Percentiles rank a stretch among this genome's conserved stretches.
Conservation (phyloP, 2,888 invertebrate genomes). For the Polydrusus cervinus region DNA sequence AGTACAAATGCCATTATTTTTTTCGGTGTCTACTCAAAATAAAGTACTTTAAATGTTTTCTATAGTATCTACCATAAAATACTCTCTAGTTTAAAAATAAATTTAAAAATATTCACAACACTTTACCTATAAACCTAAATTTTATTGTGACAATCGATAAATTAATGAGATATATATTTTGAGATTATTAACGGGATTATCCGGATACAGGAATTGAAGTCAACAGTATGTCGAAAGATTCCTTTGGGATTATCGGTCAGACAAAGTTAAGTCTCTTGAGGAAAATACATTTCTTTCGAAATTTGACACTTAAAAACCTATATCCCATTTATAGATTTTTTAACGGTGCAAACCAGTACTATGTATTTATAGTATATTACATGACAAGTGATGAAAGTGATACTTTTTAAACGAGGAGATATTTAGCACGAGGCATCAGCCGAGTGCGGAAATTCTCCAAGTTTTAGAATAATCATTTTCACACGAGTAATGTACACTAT, state of each 20-base stretch:
- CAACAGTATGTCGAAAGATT: neutral
- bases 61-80: no score
- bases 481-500: no score
- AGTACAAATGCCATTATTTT: no score
- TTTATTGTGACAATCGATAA: conserved; percentile 12
- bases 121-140: neutral
- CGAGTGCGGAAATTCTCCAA: no score
- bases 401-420: no score
- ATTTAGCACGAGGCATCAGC: no score
- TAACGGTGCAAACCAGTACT: neutral
- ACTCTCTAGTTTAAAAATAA: no score
- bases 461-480: no score
- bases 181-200: conserved; percentile 8
- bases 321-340: neutral
- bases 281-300: neutral
- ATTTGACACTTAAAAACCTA: neutral
- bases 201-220: conserved; percentile 1
- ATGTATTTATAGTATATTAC: no score
- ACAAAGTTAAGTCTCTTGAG: neutral
- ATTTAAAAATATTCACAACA: neutral
- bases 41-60: no score
- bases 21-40: no score
- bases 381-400: no score
- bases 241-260: conserved; percentile 1
- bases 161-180: conserved; percentile 7